A percentile compares a stretch with the other conserved stretches of the same genome.
Conservation (phyloP, 23 tunicate genomes). For the Aplidium turbinatum region DNA sequence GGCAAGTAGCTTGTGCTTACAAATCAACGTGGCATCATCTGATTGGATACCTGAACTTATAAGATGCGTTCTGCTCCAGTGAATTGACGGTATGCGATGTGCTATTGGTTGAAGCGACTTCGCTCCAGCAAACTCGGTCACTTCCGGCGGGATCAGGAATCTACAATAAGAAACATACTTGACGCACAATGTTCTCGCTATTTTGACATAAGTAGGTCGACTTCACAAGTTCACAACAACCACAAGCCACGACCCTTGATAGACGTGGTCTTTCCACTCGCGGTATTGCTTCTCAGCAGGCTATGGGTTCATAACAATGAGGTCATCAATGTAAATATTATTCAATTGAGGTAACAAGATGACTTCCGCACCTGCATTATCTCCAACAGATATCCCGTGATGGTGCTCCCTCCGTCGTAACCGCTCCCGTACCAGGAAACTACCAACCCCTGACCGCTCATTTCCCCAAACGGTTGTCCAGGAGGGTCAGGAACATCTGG, state of each 20-base stretch:
- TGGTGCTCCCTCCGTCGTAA: constrained; percentile 76
- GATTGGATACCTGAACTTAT: constrained; percentile 69
- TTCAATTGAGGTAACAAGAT: too few species aligned
- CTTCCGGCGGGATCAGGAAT: neutral
- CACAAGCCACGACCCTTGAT: too few species aligned
- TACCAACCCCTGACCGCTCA: constrained; percentile 27
- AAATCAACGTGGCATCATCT: too few species aligned
- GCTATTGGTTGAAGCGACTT: constrained; percentile 60
- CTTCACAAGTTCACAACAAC: too few species aligned
- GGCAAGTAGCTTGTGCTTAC: too few species aligned
- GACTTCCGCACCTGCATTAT: constrained; percentile 43
- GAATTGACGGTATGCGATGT: constrained; percentile 59
- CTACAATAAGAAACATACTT: neutral
- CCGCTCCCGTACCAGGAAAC: constrained; percentile 88
- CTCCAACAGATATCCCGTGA: constrained; percentile 61
- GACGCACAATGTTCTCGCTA: neutral
- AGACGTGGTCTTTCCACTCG: too few species aligned
- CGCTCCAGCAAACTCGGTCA: constrained; percentile 30
- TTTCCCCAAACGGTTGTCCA: constrained; percentile 74
- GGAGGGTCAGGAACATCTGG: constrained; percentile 89
- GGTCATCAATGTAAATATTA: too few species aligned
- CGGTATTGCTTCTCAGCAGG: too few species aligned
- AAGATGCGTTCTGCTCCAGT: constrained; percentile 45
- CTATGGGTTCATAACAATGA: too few species aligned
- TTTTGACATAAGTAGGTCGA: too few species aligned